Percentiles rank a stretch among this genome's conserved stretches.
These are phyloP conservation scores for Pomacea canaliculata DNA, from an alignment of 2,888 invertebrate genomes.

Conservation along the genomic window DNA sequence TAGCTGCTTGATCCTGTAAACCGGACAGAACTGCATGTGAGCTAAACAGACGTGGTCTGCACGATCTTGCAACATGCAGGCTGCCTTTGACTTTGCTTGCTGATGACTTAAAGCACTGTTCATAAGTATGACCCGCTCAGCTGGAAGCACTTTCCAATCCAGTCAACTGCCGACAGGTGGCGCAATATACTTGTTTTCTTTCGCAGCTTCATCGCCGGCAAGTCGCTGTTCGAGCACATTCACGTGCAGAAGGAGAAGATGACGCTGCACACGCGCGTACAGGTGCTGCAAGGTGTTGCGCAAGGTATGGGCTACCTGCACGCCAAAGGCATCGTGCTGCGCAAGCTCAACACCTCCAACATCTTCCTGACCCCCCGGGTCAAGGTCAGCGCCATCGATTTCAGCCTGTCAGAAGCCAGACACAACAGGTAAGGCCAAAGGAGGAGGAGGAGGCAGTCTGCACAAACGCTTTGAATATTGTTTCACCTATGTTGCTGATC, in stretches of 20 bases:
- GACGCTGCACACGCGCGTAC: constrained; percentile 61
- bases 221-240: constrained; percentile 67
- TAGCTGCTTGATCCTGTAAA: too few relatives aligned
- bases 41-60: too few relatives aligned
- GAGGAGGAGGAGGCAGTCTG: not conserved
- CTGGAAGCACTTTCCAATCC: too few relatives aligned
- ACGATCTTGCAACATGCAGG: too few relatives aligned
- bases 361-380: constrained; percentile 70
- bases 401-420: constrained; percentile 60
- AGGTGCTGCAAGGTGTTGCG: constrained; percentile 67
- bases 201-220: constrained; percentile 64
- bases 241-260: constrained; percentile 61
- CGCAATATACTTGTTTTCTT: not conserved
- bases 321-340: constrained; percentile 71
- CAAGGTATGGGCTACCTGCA: constrained; percentile 72
- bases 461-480: not conserved
- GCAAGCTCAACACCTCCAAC: constrained; percentile 69
- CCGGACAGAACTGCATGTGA: too few relatives aligned
- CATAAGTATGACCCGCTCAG: too few relatives aligned
- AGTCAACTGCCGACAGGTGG: too few relatives aligned
- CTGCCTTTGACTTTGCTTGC: too few relatives aligned
- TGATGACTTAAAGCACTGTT: too few relatives aligned
- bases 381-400: constrained; percentile 68
- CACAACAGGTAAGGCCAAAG: constrained; percentile 54
- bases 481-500: not conserved